Evolutionary conservation across 2,888 invertebrate species (phyloP).

Genomic region (Phyllotreta striolata): DNA sequence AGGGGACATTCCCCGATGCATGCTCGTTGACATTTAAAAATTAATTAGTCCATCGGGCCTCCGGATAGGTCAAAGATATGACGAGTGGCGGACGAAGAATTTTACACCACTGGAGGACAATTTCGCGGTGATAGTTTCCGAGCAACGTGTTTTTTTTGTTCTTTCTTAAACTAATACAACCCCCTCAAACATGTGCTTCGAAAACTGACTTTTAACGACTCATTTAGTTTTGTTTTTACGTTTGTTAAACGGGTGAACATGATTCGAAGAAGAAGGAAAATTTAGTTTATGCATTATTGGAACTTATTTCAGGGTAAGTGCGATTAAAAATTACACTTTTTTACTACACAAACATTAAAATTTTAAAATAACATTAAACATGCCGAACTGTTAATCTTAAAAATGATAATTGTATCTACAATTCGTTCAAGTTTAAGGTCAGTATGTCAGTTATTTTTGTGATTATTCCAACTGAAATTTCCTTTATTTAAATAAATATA

Average conservation of each 20-base stretch:
- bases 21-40: slow-evolving; percentile 53
- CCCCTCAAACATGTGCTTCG: slow-evolving; percentile 45
- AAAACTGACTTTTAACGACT: slow-evolving; percentile 34
- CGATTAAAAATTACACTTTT: too few species aligned
- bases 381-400: too few species aligned
- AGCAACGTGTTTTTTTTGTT: slow-evolving; percentile 31
- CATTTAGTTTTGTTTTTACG: slow-evolving; percentile 31
- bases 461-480: too few species aligned
- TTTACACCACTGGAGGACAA: slow-evolving; percentile 51
- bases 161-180: not conserved
- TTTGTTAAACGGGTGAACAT: slow-evolving; percentile 32
- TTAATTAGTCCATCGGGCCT: slow-evolving; percentile 47
- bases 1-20: slow-evolving; percentile 49
- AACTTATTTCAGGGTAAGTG: too few species aligned
- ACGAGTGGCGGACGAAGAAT: slow-evolving; percentile 49
- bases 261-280: slow-evolving; percentile 42
- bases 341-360: too few species aligned
- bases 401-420: too few species aligned
- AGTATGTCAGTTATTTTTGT: too few species aligned
- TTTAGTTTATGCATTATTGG: slow-evolving; percentile 11
- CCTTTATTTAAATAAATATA: too few species aligned
- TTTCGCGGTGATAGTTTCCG: slow-evolving; percentile 53
- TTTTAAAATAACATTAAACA: too few species aligned
- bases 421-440: too few species aligned
- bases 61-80: slow-evolving; percentile 51